These are phyloP conservation scores for Scolanthus callimorphus DNA, from an alignment of 92 coral and sea anemone genomes.

Conservation along the genomic window DNA sequence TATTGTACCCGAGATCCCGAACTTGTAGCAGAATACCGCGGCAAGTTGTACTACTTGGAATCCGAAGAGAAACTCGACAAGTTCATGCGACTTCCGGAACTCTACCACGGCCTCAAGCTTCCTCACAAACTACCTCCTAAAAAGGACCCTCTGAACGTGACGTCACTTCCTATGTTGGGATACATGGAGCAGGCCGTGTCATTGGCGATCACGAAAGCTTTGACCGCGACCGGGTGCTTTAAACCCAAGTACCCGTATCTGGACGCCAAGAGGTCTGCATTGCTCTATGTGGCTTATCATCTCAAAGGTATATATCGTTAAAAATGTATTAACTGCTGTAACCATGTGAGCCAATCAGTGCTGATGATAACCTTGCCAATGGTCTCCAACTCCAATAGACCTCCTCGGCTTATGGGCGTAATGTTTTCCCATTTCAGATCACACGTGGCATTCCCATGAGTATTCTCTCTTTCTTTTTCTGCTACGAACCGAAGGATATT, in stretches of 20 bases:
- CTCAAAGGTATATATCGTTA: slow-evolving; percentile 67
- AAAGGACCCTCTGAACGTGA: slow-evolving; percentile 72
- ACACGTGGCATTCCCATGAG: no score
- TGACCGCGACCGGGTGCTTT: slow-evolving; percentile 94
- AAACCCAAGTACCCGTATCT: slow-evolving; percentile 94
- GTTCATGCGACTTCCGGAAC: slow-evolving; percentile 90
- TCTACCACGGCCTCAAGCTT: slow-evolving; percentile 73
- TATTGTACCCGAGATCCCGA: slow-evolving; percentile 85
- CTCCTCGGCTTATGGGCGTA: no score
- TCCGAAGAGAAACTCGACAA: slow-evolving; percentile 82
- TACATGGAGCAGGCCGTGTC: slow-evolving; percentile 97
- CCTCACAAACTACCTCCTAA: slow-evolving; percentile 96
- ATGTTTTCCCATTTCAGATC: no score
- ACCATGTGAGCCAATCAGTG: no score
- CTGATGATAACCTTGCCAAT: no score
- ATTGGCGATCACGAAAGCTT: slow-evolving; percentile 81
- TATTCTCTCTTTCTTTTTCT: no score
- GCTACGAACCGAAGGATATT: no score
- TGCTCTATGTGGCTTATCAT: slow-evolving; percentile 89
- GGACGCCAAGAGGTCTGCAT: slow-evolving; percentile 82
- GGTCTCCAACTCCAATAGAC: no score
- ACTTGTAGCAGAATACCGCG: slow-evolving; percentile 87
- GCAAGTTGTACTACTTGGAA: slow-evolving; percentile 71
- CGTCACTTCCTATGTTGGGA: slow-evolving; percentile 92
- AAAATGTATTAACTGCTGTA: no score